A percentile compares a stretch with the other conserved stretches of the same genome.
phyloP scores from a whole-genome alignment of 2,113 vertebrate genomes.

The Ptychochromis oligacanthus region DNA sequence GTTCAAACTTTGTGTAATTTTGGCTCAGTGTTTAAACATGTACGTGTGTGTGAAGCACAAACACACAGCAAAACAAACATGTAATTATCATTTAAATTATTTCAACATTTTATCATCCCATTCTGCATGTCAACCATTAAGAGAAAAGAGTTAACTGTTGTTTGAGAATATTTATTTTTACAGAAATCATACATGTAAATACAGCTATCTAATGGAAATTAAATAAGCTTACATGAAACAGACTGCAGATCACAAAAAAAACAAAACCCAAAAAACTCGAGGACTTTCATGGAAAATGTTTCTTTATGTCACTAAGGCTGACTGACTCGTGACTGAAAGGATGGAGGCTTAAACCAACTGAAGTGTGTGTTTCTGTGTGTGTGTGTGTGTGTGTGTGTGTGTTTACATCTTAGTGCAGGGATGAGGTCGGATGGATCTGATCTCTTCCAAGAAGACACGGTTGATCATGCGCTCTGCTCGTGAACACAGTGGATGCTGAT shows the following conservation, averaged over 20 bases:
- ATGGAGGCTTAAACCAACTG: neutral
- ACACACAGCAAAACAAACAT: neutral
- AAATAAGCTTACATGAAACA: slow-evolving; percentile 28
- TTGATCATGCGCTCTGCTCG: neutral
- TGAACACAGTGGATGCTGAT: neutral
- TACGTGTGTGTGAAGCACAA: neutral
- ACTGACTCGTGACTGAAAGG: neutral
- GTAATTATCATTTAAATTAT: slow-evolving; percentile 19
- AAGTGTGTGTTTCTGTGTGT: neutral
- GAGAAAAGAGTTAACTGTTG: neutral
- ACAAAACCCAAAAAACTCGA: neutral
- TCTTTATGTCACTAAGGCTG: neutral
- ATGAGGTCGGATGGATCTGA: neutral
- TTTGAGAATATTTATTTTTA: slow-evolving; percentile 43
- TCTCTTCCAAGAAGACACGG: neutral
- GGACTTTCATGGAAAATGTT: neutral
- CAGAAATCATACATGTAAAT: slow-evolving; percentile 48
- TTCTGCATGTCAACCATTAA: slow-evolving; percentile 15
- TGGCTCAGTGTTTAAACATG: neutral
- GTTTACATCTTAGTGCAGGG: neutral
- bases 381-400: neutral
- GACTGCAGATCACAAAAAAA: slow-evolving; percentile 28
- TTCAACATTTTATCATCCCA: neutral
- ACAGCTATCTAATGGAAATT: slow-evolving; percentile 55
- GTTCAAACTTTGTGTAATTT: neutral